Conservation (phyloP, 2,797 vertebrate genomes). For the Microcaecilia unicolor region DNA sequence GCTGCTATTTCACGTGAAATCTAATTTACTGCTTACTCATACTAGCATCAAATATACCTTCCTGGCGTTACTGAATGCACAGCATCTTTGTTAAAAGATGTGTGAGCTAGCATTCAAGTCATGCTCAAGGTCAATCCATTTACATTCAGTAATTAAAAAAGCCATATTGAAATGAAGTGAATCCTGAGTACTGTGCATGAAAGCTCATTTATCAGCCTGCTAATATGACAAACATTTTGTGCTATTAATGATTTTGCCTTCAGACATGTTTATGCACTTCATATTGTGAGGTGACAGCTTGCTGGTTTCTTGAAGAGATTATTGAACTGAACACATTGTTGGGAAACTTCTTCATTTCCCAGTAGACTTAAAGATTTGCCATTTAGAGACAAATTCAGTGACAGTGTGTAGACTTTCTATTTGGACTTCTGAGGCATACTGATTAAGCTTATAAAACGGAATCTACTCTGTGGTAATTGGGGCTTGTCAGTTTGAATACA, state of each 20-base stretch:
- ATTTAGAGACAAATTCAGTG: background rate
- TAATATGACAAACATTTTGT: conserved; percentile 36
- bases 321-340: conserved; percentile 5
- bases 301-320: conserved; percentile 1
- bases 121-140: conserved; percentile 36
- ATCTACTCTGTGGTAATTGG: too few species aligned
- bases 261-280: conserved; percentile 22
- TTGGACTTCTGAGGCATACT: background rate
- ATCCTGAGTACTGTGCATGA: conserved; percentile 22
- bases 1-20: too few species aligned
- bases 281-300: conserved; percentile 8
- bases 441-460: too few species aligned
- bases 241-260: conserved; percentile 32
- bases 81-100: conserved; percentile 16
- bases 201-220: conserved; percentile 39
- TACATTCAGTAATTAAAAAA: conserved; percentile 41
- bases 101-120: conserved; percentile 25
- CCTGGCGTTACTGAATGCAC: conserved; percentile 19
- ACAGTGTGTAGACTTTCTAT: background rate
- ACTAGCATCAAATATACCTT: too few species aligned
- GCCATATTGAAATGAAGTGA: conserved; percentile 31
- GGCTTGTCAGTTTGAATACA: too few species aligned
- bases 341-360: conserved; percentile 1
- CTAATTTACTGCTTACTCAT: too few species aligned
- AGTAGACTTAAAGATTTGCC: background rate